Evolutionary conservation across 2,888 invertebrate genomes (phyloP), one percentile per base, ranked within the genome.

Genomic region (Mantis religiosa): DNA sequence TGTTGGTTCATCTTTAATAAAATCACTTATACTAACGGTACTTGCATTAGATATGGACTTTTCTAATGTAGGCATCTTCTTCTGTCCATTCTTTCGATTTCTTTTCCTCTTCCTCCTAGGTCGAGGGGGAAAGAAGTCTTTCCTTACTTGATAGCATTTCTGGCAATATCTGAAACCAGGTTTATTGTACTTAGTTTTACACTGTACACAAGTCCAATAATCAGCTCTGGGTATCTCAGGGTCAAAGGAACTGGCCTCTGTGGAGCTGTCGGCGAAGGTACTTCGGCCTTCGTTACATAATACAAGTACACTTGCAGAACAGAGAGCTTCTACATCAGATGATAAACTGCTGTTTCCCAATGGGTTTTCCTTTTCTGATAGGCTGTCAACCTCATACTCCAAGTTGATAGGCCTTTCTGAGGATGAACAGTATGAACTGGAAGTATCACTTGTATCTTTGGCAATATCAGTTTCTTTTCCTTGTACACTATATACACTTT

Each of bases 141-240:
- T 87, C 30, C 82, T 28, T 28, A 87, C 81, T 82, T 87, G 87
- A 92, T 95, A 96, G 92, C 96, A 96, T 93, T 95, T 95, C 92
- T 95, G 95, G 93, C 96, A 96, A 93, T 95, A 96, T 90, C 95
- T 93, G 92, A 95, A 96, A 89, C 94, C 93, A 82, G 96, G 95
- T 91, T 93, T 93, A 92, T 96, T 95, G 92, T 94, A 95, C 91
- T 93, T 92, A 87, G 94, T 94, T 90, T 94, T 94, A 93, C 96
- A 96, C 92, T 95, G 95, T 28, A 95, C 94, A 92, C 96, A 96
- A 89, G 94, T 93, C 94, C 95, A 94, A 93, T 95, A 96, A 92
- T 95, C 96, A 91, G 94, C 93, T 90, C 93, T 93, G 90, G 94
- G 94, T 83, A 95, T 92, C 92, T 95, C 95, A 83, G 92, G 92